phyloP scores from a whole-genome alignment of 2,113 vertebrate genomes.

The Gymnobelideus leadbeateri region DNA sequence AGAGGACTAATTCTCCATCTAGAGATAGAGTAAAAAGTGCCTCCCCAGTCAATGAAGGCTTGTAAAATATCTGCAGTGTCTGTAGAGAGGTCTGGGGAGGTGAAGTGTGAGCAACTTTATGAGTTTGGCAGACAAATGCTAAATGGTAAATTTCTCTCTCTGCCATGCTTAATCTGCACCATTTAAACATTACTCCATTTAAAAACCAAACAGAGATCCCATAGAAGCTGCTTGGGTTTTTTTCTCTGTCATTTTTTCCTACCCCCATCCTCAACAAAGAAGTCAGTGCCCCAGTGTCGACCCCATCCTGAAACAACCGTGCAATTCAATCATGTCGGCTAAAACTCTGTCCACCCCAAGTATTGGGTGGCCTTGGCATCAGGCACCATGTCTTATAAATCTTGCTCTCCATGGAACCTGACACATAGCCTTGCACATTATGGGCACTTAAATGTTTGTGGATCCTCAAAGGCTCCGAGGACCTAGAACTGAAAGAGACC shows the following conservation, averaged over 20 bases:
- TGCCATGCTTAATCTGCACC: neutral
- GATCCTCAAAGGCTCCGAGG: neutral
- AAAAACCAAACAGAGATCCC: neutral
- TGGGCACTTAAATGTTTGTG: neutral
- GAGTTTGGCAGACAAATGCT: neutral
- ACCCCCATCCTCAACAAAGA: neutral
- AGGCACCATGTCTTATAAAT: neutral
- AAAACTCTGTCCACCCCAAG: neutral
- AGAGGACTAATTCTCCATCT: neutral
- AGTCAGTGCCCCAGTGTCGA: neutral
- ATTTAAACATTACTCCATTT: neutral
- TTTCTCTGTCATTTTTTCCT: neutral
- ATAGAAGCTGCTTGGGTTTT: neutral
- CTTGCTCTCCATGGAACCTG: neutral
- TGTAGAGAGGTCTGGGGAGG: neutral
- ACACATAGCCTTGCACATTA: neutral
- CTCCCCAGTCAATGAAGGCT: neutral
- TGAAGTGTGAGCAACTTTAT: neutral
- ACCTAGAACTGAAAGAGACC: neutral
- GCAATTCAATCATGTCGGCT: neutral
- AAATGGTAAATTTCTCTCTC: neutral
- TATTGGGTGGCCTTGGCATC: neutral
- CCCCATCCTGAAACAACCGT: constrained; percentile 6
- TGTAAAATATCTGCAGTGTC: neutral
- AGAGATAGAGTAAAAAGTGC: neutral